A percentile compares a stretch with the other conserved stretches of the same genome.
Conservation (phyloP, 1,140 invertebrate genomes). For the Zaprionus gabonicus region DNA sequence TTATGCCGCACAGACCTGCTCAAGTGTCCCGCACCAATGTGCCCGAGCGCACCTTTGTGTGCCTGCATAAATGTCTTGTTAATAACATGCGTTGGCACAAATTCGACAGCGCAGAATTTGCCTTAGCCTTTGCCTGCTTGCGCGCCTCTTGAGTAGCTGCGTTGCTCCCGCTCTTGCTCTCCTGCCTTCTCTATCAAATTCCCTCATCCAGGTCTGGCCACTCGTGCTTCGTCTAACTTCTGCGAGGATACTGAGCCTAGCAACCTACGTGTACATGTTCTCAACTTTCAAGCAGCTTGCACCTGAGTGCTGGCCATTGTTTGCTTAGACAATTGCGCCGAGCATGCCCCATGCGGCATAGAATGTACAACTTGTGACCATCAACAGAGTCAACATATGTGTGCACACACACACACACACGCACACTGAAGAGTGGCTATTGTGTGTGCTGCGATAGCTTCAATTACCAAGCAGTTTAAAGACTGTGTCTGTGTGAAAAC, state of each 20-base stretch:
- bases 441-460: conserved; percentile 49
- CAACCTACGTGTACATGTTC: background rate
- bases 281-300: conserved; percentile 37
- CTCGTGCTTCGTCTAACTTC: background rate
- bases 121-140: conserved; percentile 7
- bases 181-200: background rate
- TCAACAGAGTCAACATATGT: background rate
- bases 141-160: background rate
- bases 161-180: background rate
- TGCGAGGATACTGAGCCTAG: background rate
- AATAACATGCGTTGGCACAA: conserved; percentile 52
- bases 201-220: background rate
- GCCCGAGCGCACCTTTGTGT: conserved; percentile 54
- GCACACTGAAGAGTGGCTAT: background rate
- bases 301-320: conserved; percentile 50
- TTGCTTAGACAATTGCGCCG: conserved; percentile 60
- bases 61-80: conserved; percentile 71
- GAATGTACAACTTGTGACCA: conserved; percentile 55
- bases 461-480: conserved; percentile 64
- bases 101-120: conserved; percentile 27
- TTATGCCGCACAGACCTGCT: conserved; percentile 59
- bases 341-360: conserved; percentile 25
- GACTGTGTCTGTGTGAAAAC: conserved; percentile 32
- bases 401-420: background rate
- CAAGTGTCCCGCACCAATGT: conserved; percentile 26